Conservation (phyloP, 2,113 vertebrate genomes). For the Rissa tridactyla region DNA sequence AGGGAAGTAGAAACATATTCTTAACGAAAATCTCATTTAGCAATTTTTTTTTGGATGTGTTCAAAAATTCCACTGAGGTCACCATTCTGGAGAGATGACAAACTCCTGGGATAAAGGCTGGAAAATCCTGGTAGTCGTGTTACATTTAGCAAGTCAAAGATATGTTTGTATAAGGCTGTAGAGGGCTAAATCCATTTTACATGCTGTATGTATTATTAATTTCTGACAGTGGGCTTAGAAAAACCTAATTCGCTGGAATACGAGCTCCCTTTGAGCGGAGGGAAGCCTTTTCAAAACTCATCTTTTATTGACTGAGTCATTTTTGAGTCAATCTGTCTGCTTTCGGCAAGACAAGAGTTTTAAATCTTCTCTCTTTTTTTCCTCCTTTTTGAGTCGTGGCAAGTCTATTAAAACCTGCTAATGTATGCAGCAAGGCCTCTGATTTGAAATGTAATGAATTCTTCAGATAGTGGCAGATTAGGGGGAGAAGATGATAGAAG, state of each 20-base stretch:
- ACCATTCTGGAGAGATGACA: slow-evolving; percentile 37
- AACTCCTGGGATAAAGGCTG: slow-evolving; percentile 48
- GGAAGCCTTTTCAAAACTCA: slow-evolving; percentile 72
- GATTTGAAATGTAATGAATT: slow-evolving; percentile 66
- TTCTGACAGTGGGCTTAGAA: slow-evolving; percentile 68
- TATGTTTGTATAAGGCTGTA: slow-evolving; percentile 59
- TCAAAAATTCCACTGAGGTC: slow-evolving; percentile 50
- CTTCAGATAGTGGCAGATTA: slow-evolving; percentile 65
- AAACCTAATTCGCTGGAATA: slow-evolving; percentile 69
- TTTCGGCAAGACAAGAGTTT: slow-evolving; percentile 75
- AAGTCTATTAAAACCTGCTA: slow-evolving; percentile 75
- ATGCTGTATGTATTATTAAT: slow-evolving; percentile 66
- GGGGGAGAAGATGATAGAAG: slow-evolving; percentile 42
- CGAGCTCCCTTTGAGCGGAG: slow-evolving; percentile 59
- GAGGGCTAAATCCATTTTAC: slow-evolving; percentile 62
- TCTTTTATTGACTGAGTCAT: slow-evolving; percentile 79
- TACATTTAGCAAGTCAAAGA: slow-evolving; percentile 67
- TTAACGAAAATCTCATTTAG: slow-evolving; percentile 45
- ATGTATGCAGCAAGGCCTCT: slow-evolving; percentile 49
- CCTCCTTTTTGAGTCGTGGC: slow-evolving; percentile 56
- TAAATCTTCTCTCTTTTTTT: slow-evolving; percentile 68
- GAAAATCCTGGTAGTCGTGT: slow-evolving; percentile 28
- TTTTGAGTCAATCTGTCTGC: slow-evolving; percentile 77
- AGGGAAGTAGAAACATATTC: background rate
- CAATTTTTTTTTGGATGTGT: background rate